Conservation (phyloP, 2,797 vertebrate species). For the Acrossocheilus fasciatus region DNA sequence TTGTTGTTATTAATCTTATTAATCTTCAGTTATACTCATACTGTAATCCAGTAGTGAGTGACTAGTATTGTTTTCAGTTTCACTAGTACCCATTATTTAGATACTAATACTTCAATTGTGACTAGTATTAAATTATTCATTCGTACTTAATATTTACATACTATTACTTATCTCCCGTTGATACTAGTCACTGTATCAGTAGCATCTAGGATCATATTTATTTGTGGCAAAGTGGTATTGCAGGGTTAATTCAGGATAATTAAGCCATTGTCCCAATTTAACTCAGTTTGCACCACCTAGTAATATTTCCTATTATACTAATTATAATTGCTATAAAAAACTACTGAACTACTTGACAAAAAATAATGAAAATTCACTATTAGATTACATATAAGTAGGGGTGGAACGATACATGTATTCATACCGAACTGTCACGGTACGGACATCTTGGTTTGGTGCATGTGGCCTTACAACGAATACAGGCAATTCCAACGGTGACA, state of each 20-base stretch:
- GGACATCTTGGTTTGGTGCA: too few species aligned
- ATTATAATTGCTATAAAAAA: background rate
- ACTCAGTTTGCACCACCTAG: background rate
- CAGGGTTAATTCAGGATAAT: background rate
- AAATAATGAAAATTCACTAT: background rate
- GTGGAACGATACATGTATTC: too few species aligned
- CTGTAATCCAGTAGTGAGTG: background rate
- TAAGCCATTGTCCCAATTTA: background rate
- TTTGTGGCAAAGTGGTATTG: background rate
- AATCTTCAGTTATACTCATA: background rate
- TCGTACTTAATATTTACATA: background rate
- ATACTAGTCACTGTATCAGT: background rate
- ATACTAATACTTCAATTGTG: background rate
- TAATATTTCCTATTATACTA: background rate
- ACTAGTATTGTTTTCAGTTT: background rate
- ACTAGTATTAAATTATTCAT: background rate
- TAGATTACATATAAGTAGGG: background rate
- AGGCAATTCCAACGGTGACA: too few species aligned
- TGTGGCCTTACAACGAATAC: too few species aligned
- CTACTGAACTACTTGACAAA: background rate
- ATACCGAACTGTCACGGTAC: too few species aligned
- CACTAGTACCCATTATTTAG: background rate
- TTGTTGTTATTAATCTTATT: background rate
- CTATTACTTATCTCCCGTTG: background rate
- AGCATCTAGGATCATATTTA: background rate